These are phyloP conservation scores for Pyxicephalus adspersus DNA, from an alignment of 2,113 vertebrate species.

Conservation along the genomic window DNA sequence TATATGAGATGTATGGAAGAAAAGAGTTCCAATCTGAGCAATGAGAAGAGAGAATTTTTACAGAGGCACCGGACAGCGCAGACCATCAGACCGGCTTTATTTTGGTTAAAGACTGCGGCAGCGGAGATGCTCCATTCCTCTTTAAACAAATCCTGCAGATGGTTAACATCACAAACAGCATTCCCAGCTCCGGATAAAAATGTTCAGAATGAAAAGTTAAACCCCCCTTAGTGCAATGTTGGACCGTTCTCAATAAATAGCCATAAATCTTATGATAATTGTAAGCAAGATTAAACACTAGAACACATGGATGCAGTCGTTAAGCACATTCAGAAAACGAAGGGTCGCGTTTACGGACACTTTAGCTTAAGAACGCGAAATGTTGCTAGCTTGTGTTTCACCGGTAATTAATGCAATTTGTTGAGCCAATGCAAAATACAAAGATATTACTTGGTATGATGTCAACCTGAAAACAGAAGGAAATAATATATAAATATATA, in stretches of 20 bases:
- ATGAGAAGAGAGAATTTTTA: too few relatives aligned
- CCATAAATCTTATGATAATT: conserved; percentile 58
- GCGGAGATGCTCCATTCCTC: conserved; percentile 15
- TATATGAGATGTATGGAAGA: too few relatives aligned
- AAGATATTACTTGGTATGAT: too few relatives aligned
- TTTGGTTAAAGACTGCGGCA: background rate
- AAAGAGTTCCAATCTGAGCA: too few relatives aligned
- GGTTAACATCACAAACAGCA: conserved; percentile 64
- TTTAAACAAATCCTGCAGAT: conserved; percentile 64
- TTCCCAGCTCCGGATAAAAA: conserved; percentile 63
- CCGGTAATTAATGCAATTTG: too few relatives aligned
- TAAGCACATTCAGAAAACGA: background rate
- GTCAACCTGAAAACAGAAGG: too few relatives aligned
- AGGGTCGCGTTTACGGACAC: background rate
- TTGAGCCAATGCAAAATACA: too few relatives aligned
- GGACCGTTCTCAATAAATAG: conserved; percentile 60
- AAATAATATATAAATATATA: too few relatives aligned
- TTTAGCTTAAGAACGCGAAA: too few relatives aligned
- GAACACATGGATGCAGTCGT: background rate
- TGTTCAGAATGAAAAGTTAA: conserved; percentile 72
- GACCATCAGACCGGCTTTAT: background rate
- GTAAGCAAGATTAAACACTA: conserved; percentile 66
- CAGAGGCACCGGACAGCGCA: background rate
- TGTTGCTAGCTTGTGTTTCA: too few relatives aligned
- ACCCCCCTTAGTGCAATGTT: conserved; percentile 66